Evolutionary conservation across 2,797 vertebrate genomes (phyloP).

Genomic region (Podarcis siculus): DNA sequence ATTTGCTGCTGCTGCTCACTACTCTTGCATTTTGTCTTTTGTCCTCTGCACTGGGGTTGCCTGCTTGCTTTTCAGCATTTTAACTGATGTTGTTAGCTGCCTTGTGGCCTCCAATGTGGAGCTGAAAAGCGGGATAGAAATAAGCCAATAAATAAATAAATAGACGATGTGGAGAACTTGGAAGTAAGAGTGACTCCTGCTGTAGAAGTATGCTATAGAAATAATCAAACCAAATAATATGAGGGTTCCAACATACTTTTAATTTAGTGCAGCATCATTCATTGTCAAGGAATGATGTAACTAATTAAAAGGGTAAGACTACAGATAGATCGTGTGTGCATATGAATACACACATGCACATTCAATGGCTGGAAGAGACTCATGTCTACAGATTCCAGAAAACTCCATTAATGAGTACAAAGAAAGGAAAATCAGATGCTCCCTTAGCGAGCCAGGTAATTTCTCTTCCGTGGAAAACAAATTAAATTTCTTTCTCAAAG

Average conservation of each 20-base stretch:
- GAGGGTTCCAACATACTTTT: neutral
- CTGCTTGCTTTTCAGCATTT: neutral
- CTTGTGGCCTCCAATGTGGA: neutral
- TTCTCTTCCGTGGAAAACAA: neutral
- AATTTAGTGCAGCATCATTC: neutral
- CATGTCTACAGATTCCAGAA: conserved; percentile 24
- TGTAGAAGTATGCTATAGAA: neutral
- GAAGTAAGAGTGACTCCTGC: neutral
- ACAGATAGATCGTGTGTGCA: neutral
- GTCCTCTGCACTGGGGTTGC: neutral
- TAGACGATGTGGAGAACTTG: neutral
- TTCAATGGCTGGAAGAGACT: neutral
- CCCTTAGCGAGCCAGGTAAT: neutral
- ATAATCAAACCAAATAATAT: neutral
- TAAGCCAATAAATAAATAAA: neutral
- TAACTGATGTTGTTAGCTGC: neutral
- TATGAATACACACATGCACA: neutral
- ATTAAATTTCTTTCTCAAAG: conserved; percentile 22
- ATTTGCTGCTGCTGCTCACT: neutral
- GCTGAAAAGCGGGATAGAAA: neutral
- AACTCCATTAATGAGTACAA: neutral
- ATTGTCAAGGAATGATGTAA: neutral
- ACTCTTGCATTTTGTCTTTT: neutral
- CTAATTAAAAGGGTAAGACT: neutral
- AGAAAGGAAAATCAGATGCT: conserved; percentile 28